These are phyloP conservation scores for Bolborhynchus lineola DNA, from an alignment of 2,113 vertebrate species.

Conservation along the genomic window DNA sequence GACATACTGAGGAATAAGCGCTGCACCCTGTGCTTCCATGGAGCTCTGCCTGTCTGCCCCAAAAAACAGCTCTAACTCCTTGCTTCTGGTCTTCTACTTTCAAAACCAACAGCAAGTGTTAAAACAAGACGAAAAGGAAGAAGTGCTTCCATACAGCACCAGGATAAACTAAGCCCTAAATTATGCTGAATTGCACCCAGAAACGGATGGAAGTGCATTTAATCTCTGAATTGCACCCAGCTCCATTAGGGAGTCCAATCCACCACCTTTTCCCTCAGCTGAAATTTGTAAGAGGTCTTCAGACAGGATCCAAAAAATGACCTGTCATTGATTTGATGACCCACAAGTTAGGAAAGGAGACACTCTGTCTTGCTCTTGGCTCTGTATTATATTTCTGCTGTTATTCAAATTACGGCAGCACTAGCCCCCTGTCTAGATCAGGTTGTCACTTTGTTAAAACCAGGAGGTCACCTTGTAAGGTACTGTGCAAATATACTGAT, in stretches of 20 bases:
- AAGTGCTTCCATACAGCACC: fast-evolving
- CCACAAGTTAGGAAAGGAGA: background rate
- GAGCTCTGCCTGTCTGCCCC: background rate
- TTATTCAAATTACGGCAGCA: background rate
- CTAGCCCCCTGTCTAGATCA: background rate
- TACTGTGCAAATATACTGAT: background rate
- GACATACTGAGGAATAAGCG: background rate
- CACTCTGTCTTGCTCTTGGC: background rate
- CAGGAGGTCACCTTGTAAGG: background rate
- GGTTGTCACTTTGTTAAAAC: background rate
- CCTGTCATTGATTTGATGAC: background rate
- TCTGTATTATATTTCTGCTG: background rate
- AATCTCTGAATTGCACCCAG: background rate
- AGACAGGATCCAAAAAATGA: background rate
- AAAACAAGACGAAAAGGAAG: background rate
- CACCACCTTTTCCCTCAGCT: background rate
- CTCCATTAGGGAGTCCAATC: background rate
- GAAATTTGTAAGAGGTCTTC: background rate
- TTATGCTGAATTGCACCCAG: background rate
- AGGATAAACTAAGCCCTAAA: background rate
- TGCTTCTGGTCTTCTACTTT: background rate
- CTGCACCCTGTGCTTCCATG: background rate
- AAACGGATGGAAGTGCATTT: background rate
- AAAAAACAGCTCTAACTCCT: background rate
- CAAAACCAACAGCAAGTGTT: background rate